Base-by-base conservation (phyloP, 2,888 invertebrate species). In the Seira ritae region DNA sequence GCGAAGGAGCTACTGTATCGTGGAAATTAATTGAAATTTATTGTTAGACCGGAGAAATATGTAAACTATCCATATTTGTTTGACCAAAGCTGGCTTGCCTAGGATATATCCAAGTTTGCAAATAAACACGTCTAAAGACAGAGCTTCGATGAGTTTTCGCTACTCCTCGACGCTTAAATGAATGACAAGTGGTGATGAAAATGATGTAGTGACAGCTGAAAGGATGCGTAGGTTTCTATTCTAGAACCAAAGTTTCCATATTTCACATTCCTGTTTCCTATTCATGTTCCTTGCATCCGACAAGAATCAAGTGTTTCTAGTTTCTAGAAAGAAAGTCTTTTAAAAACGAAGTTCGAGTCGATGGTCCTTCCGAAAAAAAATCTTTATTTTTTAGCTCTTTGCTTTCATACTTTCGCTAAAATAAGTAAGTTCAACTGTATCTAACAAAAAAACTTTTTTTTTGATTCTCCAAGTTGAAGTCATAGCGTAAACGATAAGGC, bases 341-440 rank as follows among this genome's bases (percentile, higher is more conserved):
- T 81, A 81, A 81, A 81, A 81, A 70, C 67, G 71, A 76, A 81
- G 81, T 81, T 81, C 55, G 76, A 72, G 71, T 81, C 55, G 76
- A 81, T 71, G 76, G 67, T 19, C 67, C 66, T 81, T 76, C 67
- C 68, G 24, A 65, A 55, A 23, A 22, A 66, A 66, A 65, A 77
- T 71, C 70, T 66, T 66, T 78, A 1, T 17, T 72, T 79, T 62
- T 65, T 76, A 67, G 23, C 70, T 73, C 17, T 68, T 80, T 74
- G 65, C 73, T 73, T 12, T 12, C 55, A 17, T 12, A 55, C 55
- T 55, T 55, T 17, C 3, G 55, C 15, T 8, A n/a, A 17, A 70
- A 19, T 69, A 82, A 80, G 69, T 22, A 82, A 76, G 71, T 82
- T 81, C 12, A 4, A 60, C n/a, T n/a, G 1, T 65, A 50, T 55